These are phyloP conservation scores for Papio anubis DNA, from an alignment of 2,113 vertebrate genomes.

Conservation along the genomic window DNA sequence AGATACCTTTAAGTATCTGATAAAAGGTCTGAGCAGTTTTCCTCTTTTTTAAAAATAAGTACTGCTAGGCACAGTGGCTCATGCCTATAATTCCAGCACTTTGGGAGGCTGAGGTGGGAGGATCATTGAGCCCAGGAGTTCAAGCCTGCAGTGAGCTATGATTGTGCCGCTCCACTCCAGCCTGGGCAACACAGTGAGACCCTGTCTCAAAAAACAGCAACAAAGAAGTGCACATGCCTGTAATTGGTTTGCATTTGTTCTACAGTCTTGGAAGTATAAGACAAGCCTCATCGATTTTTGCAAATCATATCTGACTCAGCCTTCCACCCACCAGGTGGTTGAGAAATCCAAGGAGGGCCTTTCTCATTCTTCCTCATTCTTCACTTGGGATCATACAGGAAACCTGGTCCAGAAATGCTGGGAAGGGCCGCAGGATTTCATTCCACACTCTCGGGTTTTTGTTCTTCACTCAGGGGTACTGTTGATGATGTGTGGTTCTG, in stretches of 20 bases:
- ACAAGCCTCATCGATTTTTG: conserved; percentile 21
- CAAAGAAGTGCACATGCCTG: background rate
- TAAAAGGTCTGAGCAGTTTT: conserved; percentile 14
- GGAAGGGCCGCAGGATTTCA: background rate
- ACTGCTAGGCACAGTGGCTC: no score
- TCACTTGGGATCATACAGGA: background rate
- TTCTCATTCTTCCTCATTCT: background rate
- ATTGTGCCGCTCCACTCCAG: no score
- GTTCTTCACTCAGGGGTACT: background rate
- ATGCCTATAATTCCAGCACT: no score
- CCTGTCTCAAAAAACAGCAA: no score
- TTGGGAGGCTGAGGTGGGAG: no score
- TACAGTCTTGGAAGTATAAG: background rate
- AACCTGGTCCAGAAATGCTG: background rate
- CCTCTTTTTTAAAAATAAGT: background rate
- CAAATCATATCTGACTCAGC: conserved; percentile 6
- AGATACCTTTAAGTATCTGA: background rate
- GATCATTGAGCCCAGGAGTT: no score
- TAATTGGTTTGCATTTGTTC: conserved; percentile 3
- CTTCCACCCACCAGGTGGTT: background rate
- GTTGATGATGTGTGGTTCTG: background rate
- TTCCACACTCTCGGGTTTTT: rapidly evolving
- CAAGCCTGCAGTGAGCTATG: no score
- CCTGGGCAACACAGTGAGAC: no score
- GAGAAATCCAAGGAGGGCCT: background rate